phyloP scores from a whole-genome alignment of 2,113 vertebrate genomes.

The Caretta caretta region DNA sequence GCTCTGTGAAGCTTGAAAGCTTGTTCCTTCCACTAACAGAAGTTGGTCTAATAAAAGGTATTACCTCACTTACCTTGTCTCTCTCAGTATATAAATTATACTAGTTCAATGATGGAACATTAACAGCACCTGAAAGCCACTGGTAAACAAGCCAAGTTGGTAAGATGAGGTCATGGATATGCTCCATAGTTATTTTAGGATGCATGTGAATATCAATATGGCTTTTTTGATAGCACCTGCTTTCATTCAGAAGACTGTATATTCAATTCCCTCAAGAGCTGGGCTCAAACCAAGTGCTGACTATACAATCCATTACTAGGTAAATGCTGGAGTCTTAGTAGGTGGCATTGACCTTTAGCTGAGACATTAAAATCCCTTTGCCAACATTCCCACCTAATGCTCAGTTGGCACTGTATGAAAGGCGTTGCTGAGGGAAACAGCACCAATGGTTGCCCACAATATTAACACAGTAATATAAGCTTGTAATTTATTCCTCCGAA shows the following conservation, averaged over 20 bases:
- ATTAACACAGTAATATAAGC: slow-evolving; percentile 61
- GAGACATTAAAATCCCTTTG: slow-evolving; percentile 51
- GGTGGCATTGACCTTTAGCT: slow-evolving; percentile 63
- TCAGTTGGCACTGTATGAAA: slow-evolving; percentile 70
- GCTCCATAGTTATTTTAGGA: slow-evolving; percentile 60
- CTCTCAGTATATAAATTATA: slow-evolving; percentile 48
- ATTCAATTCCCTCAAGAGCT: slow-evolving; percentile 57
- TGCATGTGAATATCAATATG: background rate
- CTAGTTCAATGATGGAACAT: slow-evolving; percentile 43
- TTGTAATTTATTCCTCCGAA: slow-evolving; percentile 68
- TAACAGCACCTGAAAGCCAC: slow-evolving; percentile 42
- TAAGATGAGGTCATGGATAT: slow-evolving; percentile 42
- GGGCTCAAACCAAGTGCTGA: slow-evolving; percentile 53
- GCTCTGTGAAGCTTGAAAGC: background rate
- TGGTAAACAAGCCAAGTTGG: slow-evolving; percentile 8
- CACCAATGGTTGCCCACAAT: slow-evolving; percentile 1
- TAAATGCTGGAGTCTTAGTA: slow-evolving; percentile 56
- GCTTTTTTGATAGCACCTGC: slow-evolving; percentile 58
- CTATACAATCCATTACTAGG: slow-evolving; percentile 48
- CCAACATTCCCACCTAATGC: slow-evolving; percentile 57
- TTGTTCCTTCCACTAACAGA: background rate
- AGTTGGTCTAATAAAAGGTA: background rate
- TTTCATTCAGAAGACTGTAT: slow-evolving; percentile 54
- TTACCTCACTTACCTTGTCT: background rate
- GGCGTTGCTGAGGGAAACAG: slow-evolving; percentile 54